Evolutionary conservation across 2,113 vertebrate genomes (phyloP).

Genomic region (Pachyramphus minor): DNA sequence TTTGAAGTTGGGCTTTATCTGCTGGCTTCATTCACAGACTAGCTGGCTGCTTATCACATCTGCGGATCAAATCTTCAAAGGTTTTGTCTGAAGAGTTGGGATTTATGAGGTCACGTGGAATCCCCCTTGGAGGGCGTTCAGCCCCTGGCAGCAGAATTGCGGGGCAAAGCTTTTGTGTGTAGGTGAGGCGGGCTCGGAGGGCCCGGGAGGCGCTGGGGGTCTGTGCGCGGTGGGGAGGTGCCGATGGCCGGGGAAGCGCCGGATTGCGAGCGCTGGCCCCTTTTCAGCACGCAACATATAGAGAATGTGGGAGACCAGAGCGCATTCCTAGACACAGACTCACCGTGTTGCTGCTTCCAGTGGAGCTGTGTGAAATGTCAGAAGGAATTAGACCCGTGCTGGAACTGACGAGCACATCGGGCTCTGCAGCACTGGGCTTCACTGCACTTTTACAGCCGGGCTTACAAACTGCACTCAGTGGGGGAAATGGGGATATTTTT

Average conservation of each 20-base stretch:
- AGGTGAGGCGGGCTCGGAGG: not conserved
- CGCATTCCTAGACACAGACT: conserved; percentile 79
- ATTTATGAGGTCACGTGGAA: conserved; percentile 46
- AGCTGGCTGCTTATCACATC: conserved; percentile 53
- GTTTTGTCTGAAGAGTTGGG: conserved; percentile 31
- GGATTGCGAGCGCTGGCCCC: not conserved
- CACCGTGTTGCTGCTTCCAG: conserved; percentile 65
- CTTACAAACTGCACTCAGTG: not conserved
- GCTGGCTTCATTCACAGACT: conserved; percentile 43
- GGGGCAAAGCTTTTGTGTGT: conserved; percentile 9
- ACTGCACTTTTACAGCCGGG: not conserved
- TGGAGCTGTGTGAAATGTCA: conserved; percentile 72
- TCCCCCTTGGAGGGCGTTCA: conserved; percentile 1
- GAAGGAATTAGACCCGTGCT: conserved; percentile 63
- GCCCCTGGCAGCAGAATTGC: not conserved
- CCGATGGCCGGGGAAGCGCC: not conserved
- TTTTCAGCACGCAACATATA: not conserved
- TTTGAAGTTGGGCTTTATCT: conserved; percentile 57
- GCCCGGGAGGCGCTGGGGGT: not conserved
- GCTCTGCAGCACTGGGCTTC: not conserved
- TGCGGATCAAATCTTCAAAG: conserved; percentile 58
- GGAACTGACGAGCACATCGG: not conserved
- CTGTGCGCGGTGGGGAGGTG: not conserved
- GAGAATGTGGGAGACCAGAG: conserved; percentile 37
- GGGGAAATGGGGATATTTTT: not conserved